Evolutionary conservation across 2,113 vertebrate species (phyloP), one percentile per base, ranked within the genome.

Genomic region (Corapipo altera): DNA sequence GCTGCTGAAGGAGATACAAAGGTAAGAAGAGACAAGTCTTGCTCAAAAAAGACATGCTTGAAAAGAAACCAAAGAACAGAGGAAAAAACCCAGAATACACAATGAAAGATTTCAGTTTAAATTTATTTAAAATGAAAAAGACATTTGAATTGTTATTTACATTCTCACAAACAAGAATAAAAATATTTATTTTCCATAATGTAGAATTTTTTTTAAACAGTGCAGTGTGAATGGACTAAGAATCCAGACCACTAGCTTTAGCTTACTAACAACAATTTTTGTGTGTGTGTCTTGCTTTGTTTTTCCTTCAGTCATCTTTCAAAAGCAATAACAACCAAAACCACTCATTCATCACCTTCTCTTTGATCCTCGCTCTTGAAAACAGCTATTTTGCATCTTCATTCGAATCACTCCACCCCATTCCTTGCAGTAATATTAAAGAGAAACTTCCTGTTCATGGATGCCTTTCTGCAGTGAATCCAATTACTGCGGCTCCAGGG

Each of bases 391-490:
- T 94, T 73, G 27, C 72, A 20, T 76, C 89, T 88, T 82, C 9
- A 3, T 65, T 85, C 54, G 62, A 84, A 76, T 32, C 86, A 92
- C 95, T 88, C 97, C 95, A 94, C 94, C 94, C 73, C 94, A 86
- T 96, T 95, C 92, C 90, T 93, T 84, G 70, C 65, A 95, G 83
- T 75, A 80, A 91, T 54, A 92, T 94, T 78, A 95, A 89, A 2
- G 2, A 81, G 52, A 95, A 93, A 18, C 91, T 95, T 93, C 96
- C 92, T 96, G 96, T 79, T 88, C 32, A 3, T 41, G 49, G 70
- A 62, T 80, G 61, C 61, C 44, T 89, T 93, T 90, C 78, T 92
- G 55, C 67, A 70, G 39, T 48, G 39, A 85, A 90, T 86, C 46
- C 69, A 76, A 88, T 93, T 82, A 91, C 37, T 74, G 59, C 4